Percentiles rank a stretch among this genome's conserved stretches.
Evolutionary conservation across 2,888 invertebrate species (phyloP).

Genomic region (Agriopis aurantiaria): DNA sequence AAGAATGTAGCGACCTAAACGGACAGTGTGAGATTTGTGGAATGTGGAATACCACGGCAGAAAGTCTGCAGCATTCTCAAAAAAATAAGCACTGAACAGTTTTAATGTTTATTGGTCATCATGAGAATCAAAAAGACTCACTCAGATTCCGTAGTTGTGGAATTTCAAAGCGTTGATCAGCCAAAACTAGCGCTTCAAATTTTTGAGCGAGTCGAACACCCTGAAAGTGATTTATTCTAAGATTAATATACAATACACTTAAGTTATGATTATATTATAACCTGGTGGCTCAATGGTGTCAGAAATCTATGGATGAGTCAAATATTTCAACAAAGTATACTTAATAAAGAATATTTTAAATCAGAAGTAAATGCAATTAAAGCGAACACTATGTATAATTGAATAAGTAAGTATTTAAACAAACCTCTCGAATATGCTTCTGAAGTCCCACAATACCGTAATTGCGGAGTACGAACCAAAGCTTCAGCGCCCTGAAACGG

Average conservation of each 20-base stretch:
- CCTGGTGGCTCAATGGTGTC: too few species aligned
- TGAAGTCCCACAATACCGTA: slow-evolving; percentile 97
- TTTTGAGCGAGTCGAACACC: slow-evolving; percentile 95
- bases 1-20: too few species aligned
- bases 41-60: too few species aligned
- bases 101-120: too few species aligned
- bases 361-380: too few species aligned
- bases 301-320: too few species aligned
- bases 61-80: too few species aligned
- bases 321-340: too few species aligned
- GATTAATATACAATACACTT: not conserved
- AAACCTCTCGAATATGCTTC: slow-evolving; percentile 96
- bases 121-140: slow-evolving; percentile 37
- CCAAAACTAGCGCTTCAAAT: slow-evolving; percentile 94
- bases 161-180: slow-evolving; percentile 95
- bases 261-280: not conserved
- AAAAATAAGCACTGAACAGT: not conserved
- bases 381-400: too few species aligned
- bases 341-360: too few species aligned
- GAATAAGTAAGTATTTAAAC: not conserved
- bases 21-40: too few species aligned
- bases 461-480: slow-evolving; percentile 98
- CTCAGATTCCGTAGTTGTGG: slow-evolving; percentile 94
- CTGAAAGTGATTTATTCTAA: slow-evolving; percentile 72
- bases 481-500: slow-evolving; percentile 95